Evolutionary conservation across 2,797 vertebrate genomes (phyloP), one percentile per base, ranked within the genome.

Genomic region (Xiphophorus birchmanni): DNA sequence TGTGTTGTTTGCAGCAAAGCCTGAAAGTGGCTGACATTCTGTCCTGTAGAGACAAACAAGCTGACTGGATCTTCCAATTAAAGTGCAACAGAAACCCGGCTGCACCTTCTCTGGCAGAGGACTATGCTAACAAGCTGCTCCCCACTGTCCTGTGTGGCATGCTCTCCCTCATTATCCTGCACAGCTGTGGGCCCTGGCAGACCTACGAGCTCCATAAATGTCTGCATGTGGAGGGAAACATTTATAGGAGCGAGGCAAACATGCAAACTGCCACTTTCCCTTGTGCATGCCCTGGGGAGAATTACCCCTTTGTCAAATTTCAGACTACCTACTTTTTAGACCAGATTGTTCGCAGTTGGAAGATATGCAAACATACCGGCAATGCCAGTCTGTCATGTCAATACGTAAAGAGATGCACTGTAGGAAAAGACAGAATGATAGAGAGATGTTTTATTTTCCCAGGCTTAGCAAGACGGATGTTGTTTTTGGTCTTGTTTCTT

Each of bases 21-120:
- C 88, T 79, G 83, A 81, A 85, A 91, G 91, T 90, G 87, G 72
- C 86, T 88, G 93, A 92, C 92, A 91, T 89, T 87, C 82, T 81
- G 90, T 92, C 92, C 90, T 84, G 81, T 77, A 73, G 84, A 89
- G 83, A 89, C 87, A 91, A 93, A 88, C 88, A 85, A 71, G 72
- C 86, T 90, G 91, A 94, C 92, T 90, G 92, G 83, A 90, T 91
- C 84, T 29, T 87, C 93, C 93, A 95, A 94, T 95, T 94, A 94
- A 90, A 92, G 35, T 50, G 85, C 86, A 86, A 80, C 87, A 82
- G 84, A 89, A 86, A 81, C 50, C 80, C 65, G 1, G 81, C 73
- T 81, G 80, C 79, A 90, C 90, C 89, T 84, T 90, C 76, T 56
- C 86, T 79, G 83, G 87, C 87, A 81, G 86, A 91, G 86, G 87